Percentiles rank a stretch among this genome's conserved stretches.
Conservation (phyloP, 1,140 invertebrate species). For the Episyrphus balteatus region DNA sequence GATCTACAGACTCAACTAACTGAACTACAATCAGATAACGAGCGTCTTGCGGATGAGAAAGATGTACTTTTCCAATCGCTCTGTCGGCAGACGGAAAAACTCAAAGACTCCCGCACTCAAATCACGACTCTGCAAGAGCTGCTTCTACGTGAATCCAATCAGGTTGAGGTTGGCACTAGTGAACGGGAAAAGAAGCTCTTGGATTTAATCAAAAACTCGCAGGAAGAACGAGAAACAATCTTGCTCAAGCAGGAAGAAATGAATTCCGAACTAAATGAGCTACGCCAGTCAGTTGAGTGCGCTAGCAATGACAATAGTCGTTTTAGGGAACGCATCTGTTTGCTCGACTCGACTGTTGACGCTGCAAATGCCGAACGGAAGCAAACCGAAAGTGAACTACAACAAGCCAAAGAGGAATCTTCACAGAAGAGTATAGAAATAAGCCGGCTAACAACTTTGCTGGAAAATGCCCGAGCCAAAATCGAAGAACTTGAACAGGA, state of each 20-base stretch:
- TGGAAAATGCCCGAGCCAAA: slow-evolving; percentile 71
- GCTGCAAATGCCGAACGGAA: slow-evolving; percentile 58
- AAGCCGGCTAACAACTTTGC: slow-evolving; percentile 56
- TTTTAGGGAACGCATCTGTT: slow-evolving; percentile 51
- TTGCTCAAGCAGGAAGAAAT: slow-evolving; percentile 72
- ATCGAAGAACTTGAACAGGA: slow-evolving; percentile 52
- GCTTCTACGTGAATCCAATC: slow-evolving; percentile 49
- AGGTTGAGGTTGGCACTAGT: slow-evolving; percentile 49
- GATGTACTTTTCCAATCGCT: slow-evolving; percentile 79
- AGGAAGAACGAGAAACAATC: slow-evolving; percentile 64
- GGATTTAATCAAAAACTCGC: slow-evolving; percentile 72
- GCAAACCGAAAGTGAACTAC: slow-evolving; percentile 57
- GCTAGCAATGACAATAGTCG: slow-evolving; percentile 48
- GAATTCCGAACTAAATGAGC: slow-evolving; percentile 50
- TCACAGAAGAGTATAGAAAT: slow-evolving; percentile 61
- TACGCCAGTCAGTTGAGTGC: slow-evolving; percentile 38
- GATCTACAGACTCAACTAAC: slow-evolving; percentile 77
- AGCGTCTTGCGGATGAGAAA: slow-evolving; percentile 77
- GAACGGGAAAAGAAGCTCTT: slow-evolving; percentile 75
- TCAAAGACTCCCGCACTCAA: slow-evolving; percentile 66
- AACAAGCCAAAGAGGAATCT: slow-evolving; percentile 53
- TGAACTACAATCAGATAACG: slow-evolving; percentile 79
- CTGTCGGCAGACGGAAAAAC: slow-evolving; percentile 80
- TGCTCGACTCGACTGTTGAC: slow-evolving; percentile 60
- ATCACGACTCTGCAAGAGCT: slow-evolving; percentile 59